A percentile compares a stretch with the other conserved stretches of the same genome.
Conservation (phyloP, 2,888 invertebrate genomes). For the Alloscopus bannaensis region DNA sequence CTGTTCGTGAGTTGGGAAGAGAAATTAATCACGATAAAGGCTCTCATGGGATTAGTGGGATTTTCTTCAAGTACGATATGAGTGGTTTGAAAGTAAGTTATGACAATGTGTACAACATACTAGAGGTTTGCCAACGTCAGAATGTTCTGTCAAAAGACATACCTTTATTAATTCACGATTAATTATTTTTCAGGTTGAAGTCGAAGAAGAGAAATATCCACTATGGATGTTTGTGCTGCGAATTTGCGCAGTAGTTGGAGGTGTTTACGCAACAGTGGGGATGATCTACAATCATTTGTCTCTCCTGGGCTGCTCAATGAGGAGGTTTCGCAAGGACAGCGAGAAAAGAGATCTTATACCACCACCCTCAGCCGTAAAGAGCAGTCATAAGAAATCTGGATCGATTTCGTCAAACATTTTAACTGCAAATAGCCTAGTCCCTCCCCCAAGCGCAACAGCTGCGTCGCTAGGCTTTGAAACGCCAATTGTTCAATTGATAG, state of each 20-base stretch:
- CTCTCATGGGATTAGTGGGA: conserved; percentile 94
- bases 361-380: conserved; percentile 1
- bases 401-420: conserved; percentile 53
- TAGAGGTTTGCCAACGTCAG: too few species aligned
- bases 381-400: conserved; percentile 45
- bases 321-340: not conserved
- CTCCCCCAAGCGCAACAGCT: conserved; percentile 24
- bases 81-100: conserved; percentile 88
- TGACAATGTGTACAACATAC: too few species aligned
- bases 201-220: conserved; percentile 85
- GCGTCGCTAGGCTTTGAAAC: conserved; percentile 33
- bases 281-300: conserved; percentile 71
- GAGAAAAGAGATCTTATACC: conserved; percentile 27
- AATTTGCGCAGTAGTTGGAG: conserved; percentile 93
- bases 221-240: conserved; percentile 88
- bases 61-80: conserved; percentile 96
- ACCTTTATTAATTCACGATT: not conserved
- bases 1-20: conserved; percentile 91
- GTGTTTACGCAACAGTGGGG: conserved; percentile 86
- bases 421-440: conserved; percentile 48
- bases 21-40: conserved; percentile 84
- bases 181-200: conserved; percentile 74
- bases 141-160: too few species aligned
- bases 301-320: conserved; percentile 54
- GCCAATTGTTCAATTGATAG: conserved; percentile 50